A percentile compares a stretch with the other conserved stretches of the same genome.
These are phyloP conservation scores for Odontomachus brunneus DNA, from an alignment of 1,140 invertebrate species.

Conservation along the genomic window DNA sequence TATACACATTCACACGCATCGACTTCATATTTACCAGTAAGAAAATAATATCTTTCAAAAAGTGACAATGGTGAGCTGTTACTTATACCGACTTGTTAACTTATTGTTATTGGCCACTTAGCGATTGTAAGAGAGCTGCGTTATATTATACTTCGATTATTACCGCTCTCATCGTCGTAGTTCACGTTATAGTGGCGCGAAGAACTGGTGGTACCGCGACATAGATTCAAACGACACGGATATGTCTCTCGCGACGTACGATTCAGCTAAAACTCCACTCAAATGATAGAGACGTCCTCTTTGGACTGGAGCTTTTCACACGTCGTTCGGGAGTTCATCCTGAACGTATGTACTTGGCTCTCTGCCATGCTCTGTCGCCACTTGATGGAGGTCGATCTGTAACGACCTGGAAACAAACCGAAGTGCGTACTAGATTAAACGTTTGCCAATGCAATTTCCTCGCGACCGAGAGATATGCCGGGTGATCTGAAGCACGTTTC, in stretches of 20 bases:
- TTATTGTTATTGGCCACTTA: constrained; percentile 7
- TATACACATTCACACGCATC: neutral
- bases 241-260: neutral
- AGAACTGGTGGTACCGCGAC: neutral
- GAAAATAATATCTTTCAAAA: constrained; percentile 38
- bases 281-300: constrained; percentile 66
- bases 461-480: neutral
- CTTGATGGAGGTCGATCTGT: constrained; percentile 71
- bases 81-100: neutral
- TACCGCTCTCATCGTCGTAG: neutral
- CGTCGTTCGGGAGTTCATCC: constrained; percentile 68
- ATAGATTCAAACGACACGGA: neutral
- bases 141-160: neutral
- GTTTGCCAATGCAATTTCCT: neutral
- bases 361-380: constrained; percentile 74
- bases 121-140: neutral
- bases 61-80: neutral
- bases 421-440: constrained; percentile 1
- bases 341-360: constrained; percentile 71
- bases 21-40: neutral
- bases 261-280: constrained; percentile 27
- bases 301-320: constrained; percentile 60
- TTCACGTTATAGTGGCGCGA: neutral
- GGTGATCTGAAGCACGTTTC: too few relatives aligned
- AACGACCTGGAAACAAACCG: constrained; percentile 69